Conservation (phyloP, 2,113 vertebrate genomes). For the Choloepus hoffmanni region DNA sequence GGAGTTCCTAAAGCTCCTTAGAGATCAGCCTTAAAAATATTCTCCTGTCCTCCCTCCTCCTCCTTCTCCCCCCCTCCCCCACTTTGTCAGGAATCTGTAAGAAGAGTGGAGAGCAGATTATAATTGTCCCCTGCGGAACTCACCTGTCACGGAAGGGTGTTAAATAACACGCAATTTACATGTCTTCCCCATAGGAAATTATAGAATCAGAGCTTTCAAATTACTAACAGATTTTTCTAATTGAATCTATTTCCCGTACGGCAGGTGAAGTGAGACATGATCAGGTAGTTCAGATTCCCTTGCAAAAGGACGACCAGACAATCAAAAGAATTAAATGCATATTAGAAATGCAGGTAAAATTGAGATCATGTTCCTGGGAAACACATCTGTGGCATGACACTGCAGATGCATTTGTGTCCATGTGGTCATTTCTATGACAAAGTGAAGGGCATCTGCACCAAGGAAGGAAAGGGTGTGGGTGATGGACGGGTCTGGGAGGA, state of each 20-base stretch:
- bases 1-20: not conserved
- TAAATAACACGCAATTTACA: conserved; percentile 81
- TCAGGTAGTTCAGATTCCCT: not conserved
- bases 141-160: conserved; percentile 79
- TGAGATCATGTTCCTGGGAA: not conserved
- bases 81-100: not conserved
- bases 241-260: conserved; percentile 72
- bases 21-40: not conserved
- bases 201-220: conserved; percentile 80
- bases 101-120: conserved; percentile 38
- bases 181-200: conserved; percentile 80
- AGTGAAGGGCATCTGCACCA: not conserved
- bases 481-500: not conserved
- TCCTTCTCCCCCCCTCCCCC: not conserved
- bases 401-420: not conserved
- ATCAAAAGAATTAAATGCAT: not conserved
- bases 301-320: conserved; percentile 52
- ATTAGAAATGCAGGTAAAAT: not conserved
- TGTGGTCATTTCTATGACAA: not conserved
- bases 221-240: conserved; percentile 80
- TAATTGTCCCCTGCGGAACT: conserved; percentile 76
- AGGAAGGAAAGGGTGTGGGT: accelerated
- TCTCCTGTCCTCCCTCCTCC: not conserved
- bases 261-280: conserved; percentile 58
- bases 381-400: not conserved